These are phyloP conservation scores for Phaethornis superciliosus DNA, from an alignment of 2,113 vertebrate species.

Conservation along the genomic window DNA sequence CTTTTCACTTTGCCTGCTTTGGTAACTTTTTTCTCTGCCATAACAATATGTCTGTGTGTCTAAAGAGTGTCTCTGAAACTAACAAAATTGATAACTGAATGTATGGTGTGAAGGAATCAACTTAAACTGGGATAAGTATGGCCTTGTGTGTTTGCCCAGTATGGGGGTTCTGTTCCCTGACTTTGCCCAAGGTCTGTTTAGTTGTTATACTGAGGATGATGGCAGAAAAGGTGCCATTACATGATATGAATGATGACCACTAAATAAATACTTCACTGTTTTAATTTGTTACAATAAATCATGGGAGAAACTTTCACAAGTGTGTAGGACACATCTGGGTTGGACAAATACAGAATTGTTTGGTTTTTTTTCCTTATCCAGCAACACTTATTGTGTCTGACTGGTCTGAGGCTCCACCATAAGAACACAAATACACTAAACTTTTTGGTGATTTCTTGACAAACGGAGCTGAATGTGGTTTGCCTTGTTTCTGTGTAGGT, in stretches of 20 bases:
- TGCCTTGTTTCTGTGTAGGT: slow-evolving; percentile 74
- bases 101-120: not conserved
- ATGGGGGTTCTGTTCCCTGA: not conserved
- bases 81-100: not conserved
- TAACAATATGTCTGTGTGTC: not conserved
- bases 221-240: not conserved
- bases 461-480: not conserved
- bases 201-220: not conserved
- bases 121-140: not conserved
- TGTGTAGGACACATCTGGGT: not conserved
- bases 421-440: not conserved
- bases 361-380: not conserved
- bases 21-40: not conserved
- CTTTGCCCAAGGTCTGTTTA: not conserved
- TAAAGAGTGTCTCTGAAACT: not conserved
- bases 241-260: not conserved
- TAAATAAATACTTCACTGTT: not conserved
- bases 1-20: not conserved
- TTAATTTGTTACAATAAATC: not conserved
- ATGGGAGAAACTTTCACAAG: not conserved
- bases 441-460: not conserved
- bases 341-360: not conserved
- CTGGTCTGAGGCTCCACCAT: not conserved
- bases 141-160: not conserved
- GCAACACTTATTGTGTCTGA: rapidly evolving